Percentiles rank a stretch among this genome's conserved stretches.
These are phyloP conservation scores for Alfaro cultratus DNA, from an alignment of 2,797 vertebrate genomes.

Conservation along the genomic window DNA sequence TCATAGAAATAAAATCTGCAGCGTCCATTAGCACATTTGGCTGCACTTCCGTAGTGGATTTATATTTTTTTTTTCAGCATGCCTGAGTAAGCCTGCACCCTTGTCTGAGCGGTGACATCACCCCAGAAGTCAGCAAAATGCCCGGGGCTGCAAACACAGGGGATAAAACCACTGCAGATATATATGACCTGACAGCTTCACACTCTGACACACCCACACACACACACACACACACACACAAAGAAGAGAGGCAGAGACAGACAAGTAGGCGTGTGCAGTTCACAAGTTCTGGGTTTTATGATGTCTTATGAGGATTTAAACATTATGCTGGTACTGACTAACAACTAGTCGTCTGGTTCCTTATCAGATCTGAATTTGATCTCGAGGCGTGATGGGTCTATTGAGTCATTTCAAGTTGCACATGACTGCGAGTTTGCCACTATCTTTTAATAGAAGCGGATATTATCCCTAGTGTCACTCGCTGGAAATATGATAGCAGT, in stretches of 20 bases:
- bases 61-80: constrained; percentile 1
- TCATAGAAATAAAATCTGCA: neutral
- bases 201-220: constrained; percentile 25
- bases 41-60: constrained; percentile 15
- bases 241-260: constrained; percentile 3
- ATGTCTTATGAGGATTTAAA: constrained; percentile 21
- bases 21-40: constrained; percentile 48
- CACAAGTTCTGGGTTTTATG: constrained; percentile 11
- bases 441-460: constrained; percentile 58
- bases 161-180: constrained; percentile 62
- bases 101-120: constrained; percentile 75
- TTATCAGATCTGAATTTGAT: constrained; percentile 17
- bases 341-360: neutral
- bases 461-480: constrained; percentile 44
- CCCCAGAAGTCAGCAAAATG: constrained; percentile 66
- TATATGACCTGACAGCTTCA: constrained; percentile 79
- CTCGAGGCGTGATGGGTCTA: constrained; percentile 11
- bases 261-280: constrained; percentile 20
- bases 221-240: constrained; percentile 28
- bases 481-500: constrained; percentile 60
- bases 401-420: constrained; percentile 53
- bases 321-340: constrained; percentile 6
- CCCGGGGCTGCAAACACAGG: constrained; percentile 67
- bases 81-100: constrained; percentile 61
- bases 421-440: constrained; percentile 13